Conservation (phyloP, 1,140 invertebrate species). For the Leptopilina boulardi region DNA sequence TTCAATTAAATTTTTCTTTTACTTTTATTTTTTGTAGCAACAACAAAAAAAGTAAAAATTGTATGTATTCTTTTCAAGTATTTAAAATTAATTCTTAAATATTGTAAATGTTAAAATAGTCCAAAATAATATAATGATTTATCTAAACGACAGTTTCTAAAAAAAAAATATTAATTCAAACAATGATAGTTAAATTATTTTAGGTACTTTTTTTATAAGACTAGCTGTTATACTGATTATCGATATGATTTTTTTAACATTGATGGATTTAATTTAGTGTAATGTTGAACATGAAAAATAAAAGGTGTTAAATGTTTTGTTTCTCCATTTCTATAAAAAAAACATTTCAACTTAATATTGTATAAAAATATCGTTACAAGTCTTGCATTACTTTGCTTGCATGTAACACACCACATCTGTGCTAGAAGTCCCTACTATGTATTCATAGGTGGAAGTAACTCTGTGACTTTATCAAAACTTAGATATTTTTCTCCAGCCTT, state of each 20-base stretch:
- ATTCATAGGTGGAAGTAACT: conserved; percentile 59
- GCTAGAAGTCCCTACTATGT: conserved; percentile 56
- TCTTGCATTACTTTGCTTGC: conserved; percentile 26
- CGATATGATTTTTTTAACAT: no score
- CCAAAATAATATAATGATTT: no score
- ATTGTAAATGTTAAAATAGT: no score
- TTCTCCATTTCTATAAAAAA: not conserved
- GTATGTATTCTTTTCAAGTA: not conserved
- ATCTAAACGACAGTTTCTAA: no score
- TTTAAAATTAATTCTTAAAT: no score
- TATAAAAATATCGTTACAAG: conserved; percentile 38
- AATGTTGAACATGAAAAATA: no score
- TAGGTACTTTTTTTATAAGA: no score
- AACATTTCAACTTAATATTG: not conserved
- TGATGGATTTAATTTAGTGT: no score
- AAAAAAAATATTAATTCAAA: no score
- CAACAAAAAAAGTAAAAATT: not conserved
- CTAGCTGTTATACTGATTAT: no score
- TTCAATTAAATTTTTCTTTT: conserved; percentile 46
- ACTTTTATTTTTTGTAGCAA: not conserved
- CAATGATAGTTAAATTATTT: no score
- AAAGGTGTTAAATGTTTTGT: not conserved
- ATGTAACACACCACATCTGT: conserved; percentile 24
- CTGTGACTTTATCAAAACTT: conserved; percentile 64
- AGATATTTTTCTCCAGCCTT: conserved; percentile 53